phyloP scores from a whole-genome alignment of 2,113 vertebrate species.

The Misgurnus mizolepis region DNA sequence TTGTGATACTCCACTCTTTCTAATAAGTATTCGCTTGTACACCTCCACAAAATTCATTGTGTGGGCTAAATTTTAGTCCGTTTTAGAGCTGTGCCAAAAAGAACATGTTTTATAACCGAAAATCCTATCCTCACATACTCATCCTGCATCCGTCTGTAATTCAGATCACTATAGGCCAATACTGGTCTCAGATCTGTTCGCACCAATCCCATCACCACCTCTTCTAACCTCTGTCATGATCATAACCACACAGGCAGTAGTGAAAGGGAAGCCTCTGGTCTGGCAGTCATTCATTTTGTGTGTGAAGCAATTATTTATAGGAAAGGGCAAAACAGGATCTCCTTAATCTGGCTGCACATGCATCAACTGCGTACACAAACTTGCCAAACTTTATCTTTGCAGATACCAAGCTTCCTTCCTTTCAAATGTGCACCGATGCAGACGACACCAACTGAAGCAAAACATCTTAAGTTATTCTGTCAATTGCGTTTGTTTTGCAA shows the following conservation, averaged over 20 bases:
- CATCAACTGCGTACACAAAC: constrained; percentile 21
- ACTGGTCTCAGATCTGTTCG: neutral
- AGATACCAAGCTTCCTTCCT: constrained; percentile 47
- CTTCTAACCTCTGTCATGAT: constrained; percentile 20
- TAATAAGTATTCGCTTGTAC: too few species aligned
- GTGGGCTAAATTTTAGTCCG: too few species aligned
- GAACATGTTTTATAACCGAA: neutral
- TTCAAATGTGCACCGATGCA: constrained; percentile 21
- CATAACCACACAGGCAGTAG: constrained; percentile 25
- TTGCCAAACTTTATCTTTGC: constrained; percentile 31
- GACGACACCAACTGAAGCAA: constrained; percentile 56
- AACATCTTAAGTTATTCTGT: neutral
- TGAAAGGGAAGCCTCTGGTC: constrained; percentile 17
- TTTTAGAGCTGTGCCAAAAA: too few species aligned
- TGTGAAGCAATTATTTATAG: constrained; percentile 41
- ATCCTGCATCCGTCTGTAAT: too few species aligned
- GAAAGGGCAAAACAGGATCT: constrained; percentile 39
- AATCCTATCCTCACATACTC: too few species aligned
- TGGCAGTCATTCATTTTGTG: constrained; percentile 30
- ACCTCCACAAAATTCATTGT: too few species aligned
- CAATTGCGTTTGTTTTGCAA: neutral
- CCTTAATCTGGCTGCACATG: neutral
- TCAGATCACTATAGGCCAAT: neutral
- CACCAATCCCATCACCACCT: neutral
- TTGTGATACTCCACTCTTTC: too few species aligned